A percentile compares a stretch with the other conserved stretches of the same genome.
Evolutionary conservation across 2,113 vertebrate genomes (phyloP).

Genomic region (Trichomycterus rosablanca): DNA sequence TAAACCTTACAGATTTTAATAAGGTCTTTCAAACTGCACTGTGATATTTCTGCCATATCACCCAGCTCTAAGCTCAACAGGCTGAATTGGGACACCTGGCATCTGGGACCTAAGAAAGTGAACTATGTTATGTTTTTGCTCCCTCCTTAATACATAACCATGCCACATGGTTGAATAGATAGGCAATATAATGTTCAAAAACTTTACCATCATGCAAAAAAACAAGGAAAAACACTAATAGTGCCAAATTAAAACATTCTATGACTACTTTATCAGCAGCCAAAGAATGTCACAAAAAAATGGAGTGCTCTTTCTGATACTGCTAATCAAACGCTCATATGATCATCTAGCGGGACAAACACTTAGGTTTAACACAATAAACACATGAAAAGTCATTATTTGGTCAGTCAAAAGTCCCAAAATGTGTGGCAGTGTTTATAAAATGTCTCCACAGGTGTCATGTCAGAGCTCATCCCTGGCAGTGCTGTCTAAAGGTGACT

Average conservation of each 20-base stretch:
- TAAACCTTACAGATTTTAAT: too few species aligned
- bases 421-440: slow-evolving; percentile 9
- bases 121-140: too few species aligned
- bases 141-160: too few species aligned
- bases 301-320: background rate
- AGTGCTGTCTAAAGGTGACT: slow-evolving; percentile 78
- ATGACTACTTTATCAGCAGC: background rate
- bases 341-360: slow-evolving; percentile 2
- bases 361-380: background rate
- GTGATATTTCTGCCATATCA: too few species aligned
- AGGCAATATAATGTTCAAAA: background rate
- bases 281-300: background rate
- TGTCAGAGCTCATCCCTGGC: slow-evolving; percentile 84
- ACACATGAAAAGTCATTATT: background rate
- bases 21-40: too few species aligned
- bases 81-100: too few species aligned
- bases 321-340: slow-evolving; percentile 7
- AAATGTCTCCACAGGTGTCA: background rate
- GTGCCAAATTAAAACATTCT: background rate
- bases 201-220: slow-evolving; percentile 8
- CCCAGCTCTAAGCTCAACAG: too few species aligned
- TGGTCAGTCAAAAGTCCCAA: slow-evolving; percentile 30
- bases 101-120: too few species aligned
- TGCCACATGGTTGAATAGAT: background rate
- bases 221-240: background rate